Conservation (phyloP, 2,888 invertebrate species). For the Allophyes oxyacanthae region DNA sequence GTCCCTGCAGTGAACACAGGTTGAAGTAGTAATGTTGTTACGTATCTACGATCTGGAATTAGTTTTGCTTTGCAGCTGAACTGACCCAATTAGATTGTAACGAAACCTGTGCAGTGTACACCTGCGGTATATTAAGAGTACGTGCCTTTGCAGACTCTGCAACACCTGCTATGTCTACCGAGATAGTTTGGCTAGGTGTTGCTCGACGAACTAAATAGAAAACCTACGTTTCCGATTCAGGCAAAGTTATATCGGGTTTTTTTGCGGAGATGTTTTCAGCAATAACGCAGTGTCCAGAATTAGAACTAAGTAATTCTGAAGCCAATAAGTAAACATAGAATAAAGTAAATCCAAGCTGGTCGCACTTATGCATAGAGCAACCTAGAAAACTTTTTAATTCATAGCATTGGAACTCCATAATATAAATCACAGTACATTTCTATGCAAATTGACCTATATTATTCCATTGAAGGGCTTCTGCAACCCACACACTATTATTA, state of each 20-base stretch:
- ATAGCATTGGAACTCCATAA: neutral
- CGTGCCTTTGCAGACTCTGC: constrained; percentile 15
- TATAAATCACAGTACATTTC: constrained; percentile 7
- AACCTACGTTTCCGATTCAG: too few relatives aligned
- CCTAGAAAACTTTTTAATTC: too few relatives aligned
- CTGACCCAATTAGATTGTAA: constrained; percentile 42
- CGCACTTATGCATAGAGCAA: too few relatives aligned
- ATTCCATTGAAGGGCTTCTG: neutral
- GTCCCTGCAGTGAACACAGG: too few relatives aligned
- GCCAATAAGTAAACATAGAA: too few relatives aligned
- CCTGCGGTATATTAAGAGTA: constrained; percentile 3
- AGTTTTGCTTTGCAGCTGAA: constrained; percentile 18
- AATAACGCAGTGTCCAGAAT: too few relatives aligned
- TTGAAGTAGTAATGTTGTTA: too few relatives aligned
- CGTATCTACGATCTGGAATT: constrained; percentile 23
- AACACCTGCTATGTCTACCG: neutral
- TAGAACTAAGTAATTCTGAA: too few relatives aligned
- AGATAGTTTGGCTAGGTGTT: neutral
- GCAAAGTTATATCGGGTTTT: too few relatives aligned
- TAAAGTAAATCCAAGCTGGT: too few relatives aligned
- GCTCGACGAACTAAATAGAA: too few relatives aligned
- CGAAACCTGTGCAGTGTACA: constrained; percentile 22
- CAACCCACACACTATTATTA: constrained; percentile 29
- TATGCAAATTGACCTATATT: constrained; percentile 7
- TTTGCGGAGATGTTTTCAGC: too few relatives aligned